phyloP scores from a whole-genome alignment of 1,140 invertebrate species.

The Brachionus rubens region DNA sequence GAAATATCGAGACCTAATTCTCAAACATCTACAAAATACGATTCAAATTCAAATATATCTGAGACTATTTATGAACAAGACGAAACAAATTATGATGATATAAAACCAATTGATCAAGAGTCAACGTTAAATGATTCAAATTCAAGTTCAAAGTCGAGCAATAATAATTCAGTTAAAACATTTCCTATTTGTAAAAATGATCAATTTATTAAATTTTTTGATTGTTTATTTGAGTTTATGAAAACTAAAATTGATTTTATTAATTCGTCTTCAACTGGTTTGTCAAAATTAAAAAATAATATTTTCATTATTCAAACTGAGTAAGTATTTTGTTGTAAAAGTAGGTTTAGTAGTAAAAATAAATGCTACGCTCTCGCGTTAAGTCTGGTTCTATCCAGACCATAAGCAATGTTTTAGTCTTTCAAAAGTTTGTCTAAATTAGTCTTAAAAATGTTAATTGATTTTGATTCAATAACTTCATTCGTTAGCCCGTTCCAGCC shows the following conservation, averaged over 20 bases:
- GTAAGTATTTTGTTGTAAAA: background rate
- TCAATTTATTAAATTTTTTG: conserved; percentile 4
- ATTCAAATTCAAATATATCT: background rate
- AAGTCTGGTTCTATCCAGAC: too few relatives aligned
- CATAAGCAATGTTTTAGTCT: too few relatives aligned
- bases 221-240: background rate
- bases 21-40: background rate
- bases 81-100: background rate
- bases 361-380: too few relatives aligned
- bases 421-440: too few relatives aligned
- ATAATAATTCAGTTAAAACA: background rate
- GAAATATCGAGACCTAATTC: background rate
- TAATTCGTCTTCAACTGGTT: conserved; percentile 8
- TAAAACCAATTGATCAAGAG: background rate
- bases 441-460: too few relatives aligned
- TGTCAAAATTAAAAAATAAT: conserved; percentile 13
- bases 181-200: background rate
- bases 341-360: too few relatives aligned
- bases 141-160: too few relatives aligned
- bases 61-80: conserved; percentile 10
- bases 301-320: background rate
- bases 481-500: too few relatives aligned
- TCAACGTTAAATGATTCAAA: background rate
- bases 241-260: conserved; percentile 8
- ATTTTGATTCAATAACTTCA: too few relatives aligned